Evolutionary conservation across 2,113 vertebrate species (phyloP), one percentile per base, ranked within the genome.

Genomic region (Cyanistes caeruleus): DNA sequence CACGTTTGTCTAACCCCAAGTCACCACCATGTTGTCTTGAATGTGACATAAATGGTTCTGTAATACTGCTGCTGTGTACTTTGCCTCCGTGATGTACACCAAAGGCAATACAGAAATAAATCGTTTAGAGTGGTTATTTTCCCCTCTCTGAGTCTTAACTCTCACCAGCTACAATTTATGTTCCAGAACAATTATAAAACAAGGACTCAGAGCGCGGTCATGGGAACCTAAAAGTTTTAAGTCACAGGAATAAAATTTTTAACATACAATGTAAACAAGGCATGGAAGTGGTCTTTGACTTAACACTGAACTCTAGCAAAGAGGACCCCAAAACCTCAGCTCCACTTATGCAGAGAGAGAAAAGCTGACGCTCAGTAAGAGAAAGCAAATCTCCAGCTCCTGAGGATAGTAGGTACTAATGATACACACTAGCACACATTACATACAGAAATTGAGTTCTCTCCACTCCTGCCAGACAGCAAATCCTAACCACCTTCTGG

Each of bases 31-130:
- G 0, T 4, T 41, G 35, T 67, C 64, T 33, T 44, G 31, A 79
- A 86, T 18, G n/a, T 19, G n/a, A 49, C 21, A 68, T 35, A 74
- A 72, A 75, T 49, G 23, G 37, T 27, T 90, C 80, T 76, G 53
- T 65, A 79, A 64, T 14, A 58, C 39, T 58, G 28, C 62, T 90
- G 59, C 48, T 86, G 39, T 77, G 21, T 6, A 72, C 56, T 86
- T 7, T 51, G 44, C 28, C n/a, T 96, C 44, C 31, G 75, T 86
- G 59, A 55, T 93, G 56, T 58, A 84, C 43, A 49, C 44, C 24
- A 10, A 86, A 92, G 58, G 53, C 73, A 94, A 90, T 27, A 63
- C 3, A 64, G 23, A 93, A 96, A 93, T 92, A 94, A 96, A 95
- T 10, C 52, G 4, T 55, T 80, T 25, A 64, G 44, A 78, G 48